Evolutionary conservation across 2,888 invertebrate genomes (phyloP), one percentile per base, ranked within the genome.

Genomic region (Protodeltote pygarga): DNA sequence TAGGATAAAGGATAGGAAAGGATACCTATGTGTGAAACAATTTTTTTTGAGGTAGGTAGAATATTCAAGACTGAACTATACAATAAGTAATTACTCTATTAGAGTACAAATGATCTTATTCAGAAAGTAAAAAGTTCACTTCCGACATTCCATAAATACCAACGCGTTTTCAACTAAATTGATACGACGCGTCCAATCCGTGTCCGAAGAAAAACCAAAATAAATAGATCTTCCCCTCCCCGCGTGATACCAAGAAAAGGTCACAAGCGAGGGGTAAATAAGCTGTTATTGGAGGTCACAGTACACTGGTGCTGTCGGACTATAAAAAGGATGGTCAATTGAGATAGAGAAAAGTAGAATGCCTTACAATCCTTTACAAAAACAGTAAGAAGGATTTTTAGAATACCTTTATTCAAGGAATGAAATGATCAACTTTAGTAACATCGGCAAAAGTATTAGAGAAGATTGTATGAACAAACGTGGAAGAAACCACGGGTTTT

Each of bases 121-220:
- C 29, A 5, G 8, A 3, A 28, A 14, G 28, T 27, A 41, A 49
- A 58, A 42, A 37, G 37, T 44, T 57, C 48, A 75, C 79, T 82
- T 82, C 81, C 79, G 68, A 78, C 82, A 83, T 88, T 74, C 77
- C 67, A 65, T 20, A 75, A 77, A 85, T 85, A 71, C 77, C 79
- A 46, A 65, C 41, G 75, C 77, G 79, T 82, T 71, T 66, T 63
- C 71, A 61, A 68, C 69, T 42, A 73, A 83, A 83, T 84, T 79
- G 79, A 83, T 85, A 66, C 79, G 81, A 77, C 76, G 57, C 78
- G 71, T 63, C 61, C 66, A 63, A 68, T 73, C 73, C 76, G 73
- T 73, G 65, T 72, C 61, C 60, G 59, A 66, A 61, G 39, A 24
- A 19, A n/a, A 24, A 32, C 71, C 75, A 72, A 60, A 5, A 5